These are phyloP conservation scores for Parnassius apollo DNA, from an alignment of 2,888 invertebrate genomes.

Conservation along the genomic window DNA sequence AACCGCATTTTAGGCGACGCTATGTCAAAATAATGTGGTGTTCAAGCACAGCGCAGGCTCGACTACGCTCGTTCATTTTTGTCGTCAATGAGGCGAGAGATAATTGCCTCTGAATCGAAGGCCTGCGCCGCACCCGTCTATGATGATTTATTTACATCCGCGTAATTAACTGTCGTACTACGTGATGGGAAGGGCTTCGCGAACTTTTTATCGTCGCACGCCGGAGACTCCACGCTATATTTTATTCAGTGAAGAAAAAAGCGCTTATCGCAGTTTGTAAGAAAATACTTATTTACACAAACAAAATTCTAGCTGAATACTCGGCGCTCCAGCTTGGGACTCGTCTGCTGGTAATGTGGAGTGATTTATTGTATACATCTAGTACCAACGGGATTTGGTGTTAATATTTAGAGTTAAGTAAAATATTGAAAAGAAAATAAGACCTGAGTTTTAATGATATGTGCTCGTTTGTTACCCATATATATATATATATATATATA, in stretches of 20 bases:
- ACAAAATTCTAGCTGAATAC: slow-evolving; percentile 73
- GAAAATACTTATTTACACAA: slow-evolving; percentile 68
- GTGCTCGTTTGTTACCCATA: too few species aligned
- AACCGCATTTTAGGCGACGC: slow-evolving; percentile 34
- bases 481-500: too few species aligned
- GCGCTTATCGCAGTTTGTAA: slow-evolving; percentile 70
- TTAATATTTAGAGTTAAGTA: slow-evolving; percentile 1
- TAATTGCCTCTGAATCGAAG: slow-evolving; percentile 77
- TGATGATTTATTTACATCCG: slow-evolving; percentile 81
- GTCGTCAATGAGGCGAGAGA: slow-evolving; percentile 76
- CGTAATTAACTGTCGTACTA: slow-evolving; percentile 80
- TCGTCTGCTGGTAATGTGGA: slow-evolving; percentile 64
- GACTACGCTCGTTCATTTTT: slow-evolving; percentile 68
- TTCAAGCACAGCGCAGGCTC: slow-evolving; percentile 46
- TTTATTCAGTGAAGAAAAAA: slow-evolving; percentile 71
- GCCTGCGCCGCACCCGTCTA: slow-evolving; percentile 71
- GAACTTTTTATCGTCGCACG: slow-evolving; percentile 70
- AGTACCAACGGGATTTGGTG: slow-evolving; percentile 37
- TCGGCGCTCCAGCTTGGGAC: slow-evolving; percentile 64
- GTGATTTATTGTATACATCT: slow-evolving; percentile 67
- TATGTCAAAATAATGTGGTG: slow-evolving; percentile 55
- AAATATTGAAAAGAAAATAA: not conserved
- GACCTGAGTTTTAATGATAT: too few species aligned
- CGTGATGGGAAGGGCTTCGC: slow-evolving; percentile 75
- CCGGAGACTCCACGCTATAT: slow-evolving; percentile 64